These are phyloP conservation scores for Pandemis corylana DNA, from an alignment of 2,888 invertebrate genomes.

Conservation along the genomic window DNA sequence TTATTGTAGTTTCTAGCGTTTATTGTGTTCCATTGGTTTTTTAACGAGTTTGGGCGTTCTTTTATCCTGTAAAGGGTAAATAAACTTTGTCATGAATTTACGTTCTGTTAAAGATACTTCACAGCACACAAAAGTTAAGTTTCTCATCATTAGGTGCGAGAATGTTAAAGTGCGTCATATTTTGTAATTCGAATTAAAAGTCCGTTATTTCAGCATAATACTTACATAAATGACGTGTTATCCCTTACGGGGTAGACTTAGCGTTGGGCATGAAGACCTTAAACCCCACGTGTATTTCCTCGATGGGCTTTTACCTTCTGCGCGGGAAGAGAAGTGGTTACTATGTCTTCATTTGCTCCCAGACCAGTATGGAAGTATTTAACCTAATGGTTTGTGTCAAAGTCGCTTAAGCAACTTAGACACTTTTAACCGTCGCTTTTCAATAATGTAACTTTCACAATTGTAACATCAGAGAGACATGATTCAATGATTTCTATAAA, in stretches of 20 bases:
- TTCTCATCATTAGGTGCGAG: not conserved
- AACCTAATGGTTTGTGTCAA: not conserved
- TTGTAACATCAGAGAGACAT: too few relatives aligned
- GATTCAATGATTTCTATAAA: too few relatives aligned
- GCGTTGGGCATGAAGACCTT: too few relatives aligned
- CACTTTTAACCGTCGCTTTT: too few relatives aligned
- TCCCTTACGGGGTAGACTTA: too few relatives aligned
- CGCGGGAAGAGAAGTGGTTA: too few relatives aligned
- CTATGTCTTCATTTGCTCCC: too few relatives aligned
- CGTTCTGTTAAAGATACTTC: not conserved
- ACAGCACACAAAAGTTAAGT: not conserved
- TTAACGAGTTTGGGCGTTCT: conserved; percentile 1
- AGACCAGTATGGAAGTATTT: too few relatives aligned
- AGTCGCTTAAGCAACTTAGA: not conserved
- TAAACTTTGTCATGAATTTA: conserved; percentile 1
- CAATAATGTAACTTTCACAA: too few relatives aligned
- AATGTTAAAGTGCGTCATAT: not conserved
- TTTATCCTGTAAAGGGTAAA: not conserved
- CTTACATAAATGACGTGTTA: too few relatives aligned
- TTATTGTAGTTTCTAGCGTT: conserved; percentile 32
- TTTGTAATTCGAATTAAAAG: not conserved
- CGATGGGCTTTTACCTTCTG: too few relatives aligned
- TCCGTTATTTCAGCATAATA: not conserved
- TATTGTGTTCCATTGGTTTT: conserved; percentile 30
- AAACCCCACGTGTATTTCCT: too few relatives aligned